These are phyloP conservation scores for Rattus rattus DNA, from an alignment of 2,113 vertebrate genomes.

Conservation along the genomic window DNA sequence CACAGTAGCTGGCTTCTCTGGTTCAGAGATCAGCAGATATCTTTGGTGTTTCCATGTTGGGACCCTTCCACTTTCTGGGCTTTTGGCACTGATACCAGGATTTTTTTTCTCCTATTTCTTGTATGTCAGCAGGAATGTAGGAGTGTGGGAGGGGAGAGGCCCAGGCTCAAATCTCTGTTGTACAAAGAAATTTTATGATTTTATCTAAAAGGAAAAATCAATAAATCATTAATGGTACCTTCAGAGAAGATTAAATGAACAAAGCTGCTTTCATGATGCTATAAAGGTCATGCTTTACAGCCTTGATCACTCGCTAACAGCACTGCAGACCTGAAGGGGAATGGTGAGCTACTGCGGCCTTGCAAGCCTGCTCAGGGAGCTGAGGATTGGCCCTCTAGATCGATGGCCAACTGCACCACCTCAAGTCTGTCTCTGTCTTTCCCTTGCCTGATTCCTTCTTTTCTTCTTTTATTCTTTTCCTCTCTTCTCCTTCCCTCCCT, in stretches of 20 bases:
- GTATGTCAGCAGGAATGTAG: not conserved
- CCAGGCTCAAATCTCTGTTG: not conserved
- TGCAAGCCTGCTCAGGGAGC: not conserved
- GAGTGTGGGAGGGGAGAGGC: not conserved
- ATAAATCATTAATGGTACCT: conserved; percentile 51
- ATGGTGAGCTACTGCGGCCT: not conserved
- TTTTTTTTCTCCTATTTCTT: not conserved
- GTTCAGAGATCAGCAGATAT: not conserved
- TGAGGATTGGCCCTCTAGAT: not conserved
- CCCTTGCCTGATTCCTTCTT: no score
- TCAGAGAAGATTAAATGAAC: conserved; percentile 56
- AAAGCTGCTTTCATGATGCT: not conserved
- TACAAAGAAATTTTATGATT: conserved; percentile 43
- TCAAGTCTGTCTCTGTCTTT: not conserved
- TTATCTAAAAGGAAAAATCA: conserved; percentile 65
- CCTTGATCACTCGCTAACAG: not conserved
- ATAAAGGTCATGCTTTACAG: conserved; percentile 28
- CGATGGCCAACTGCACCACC: not conserved
- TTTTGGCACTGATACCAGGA: not conserved
- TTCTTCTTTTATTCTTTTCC: no score
- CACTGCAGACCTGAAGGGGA: not conserved
- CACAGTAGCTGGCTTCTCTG: not conserved
- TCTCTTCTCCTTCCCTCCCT: no score
- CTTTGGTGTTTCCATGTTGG: not conserved
- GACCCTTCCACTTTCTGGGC: not conserved